Base-by-base conservation (phyloP, 2,797 vertebrate species). In the Lutjanus campechanus region DNA sequence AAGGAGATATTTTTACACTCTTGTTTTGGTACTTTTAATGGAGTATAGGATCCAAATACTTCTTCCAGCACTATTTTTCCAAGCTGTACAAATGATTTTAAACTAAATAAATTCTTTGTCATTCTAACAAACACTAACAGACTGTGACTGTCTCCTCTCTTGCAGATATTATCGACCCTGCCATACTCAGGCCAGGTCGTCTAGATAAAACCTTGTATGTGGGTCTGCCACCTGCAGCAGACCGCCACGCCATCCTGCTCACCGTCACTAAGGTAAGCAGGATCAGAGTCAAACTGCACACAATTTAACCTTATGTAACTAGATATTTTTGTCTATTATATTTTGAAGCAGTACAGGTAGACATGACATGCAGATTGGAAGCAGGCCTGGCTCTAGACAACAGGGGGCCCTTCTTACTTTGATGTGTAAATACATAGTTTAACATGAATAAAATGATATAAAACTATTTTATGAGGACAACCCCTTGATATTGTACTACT, bases 161-260 rank as follows among this genome's bases (percentile, higher is more conserved):
- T 8, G 19, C 15, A 98, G 98, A 99, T 88, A 99, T 99, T 67
- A 97, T 99, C 53, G 98, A 99, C 81, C 97, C 96, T 8, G 98
- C 98, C 11, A 89, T 99, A 43, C 95, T 99, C 68, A 96, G 98
- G 54, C 98, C 98, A 0, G 98, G 98, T 0, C 97, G 98, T 9
- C 92, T 99, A n/a, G 98, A 99, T 89, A 99, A 97, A 91, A 98
- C 96, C 0, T 91, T 99, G 20, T 99, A 97, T 2, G 97, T 99
- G 63, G 98, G 98, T 46, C 95, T 99, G 75, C 98, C 98, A 0
- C 96, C 96, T 2, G 92, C 97, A 17, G 83, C 83, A 8, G 98
- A 98, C 88, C 95, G 98, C 22, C 93, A 96, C 0, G 97, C 97
- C 86, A 99, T 99, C 89, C 93, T 99, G 71, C 94, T 96, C 77